phyloP scores from a whole-genome alignment of 2,888 invertebrate genomes.

The Drosophila putrida region DNA sequence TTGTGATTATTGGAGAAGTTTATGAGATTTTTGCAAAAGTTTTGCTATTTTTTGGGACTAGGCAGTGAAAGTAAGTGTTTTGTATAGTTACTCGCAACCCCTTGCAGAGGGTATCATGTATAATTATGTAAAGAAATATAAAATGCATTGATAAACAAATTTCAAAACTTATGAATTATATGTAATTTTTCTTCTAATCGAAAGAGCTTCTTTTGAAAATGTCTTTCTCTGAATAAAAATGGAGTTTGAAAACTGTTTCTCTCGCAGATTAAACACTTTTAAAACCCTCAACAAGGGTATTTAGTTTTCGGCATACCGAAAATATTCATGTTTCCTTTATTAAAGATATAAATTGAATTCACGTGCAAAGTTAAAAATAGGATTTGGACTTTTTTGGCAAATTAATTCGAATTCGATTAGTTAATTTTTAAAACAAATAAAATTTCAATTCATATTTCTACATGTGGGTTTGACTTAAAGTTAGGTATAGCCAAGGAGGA shows the following conservation, averaged over 20 bases:
- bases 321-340: background rate
- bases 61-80: slow-evolving; percentile 74
- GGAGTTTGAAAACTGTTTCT: background rate
- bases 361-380: slow-evolving; percentile 12
- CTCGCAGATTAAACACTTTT: background rate
- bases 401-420: slow-evolving; percentile 1
- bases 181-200: too few relatives aligned
- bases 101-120: slow-evolving; percentile 5
- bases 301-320: background rate
- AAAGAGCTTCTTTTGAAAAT: background rate
- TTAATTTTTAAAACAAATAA: slow-evolving; percentile 7
- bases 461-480: background rate
- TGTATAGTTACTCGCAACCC: slow-evolving; percentile 34
- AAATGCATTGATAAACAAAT: background rate
- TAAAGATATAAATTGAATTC: background rate
- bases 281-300: background rate
- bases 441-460: slow-evolving; percentile 1
- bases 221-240: background rate
- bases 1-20: slow-evolving; percentile 39
- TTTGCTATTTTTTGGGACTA: slow-evolving; percentile 37
- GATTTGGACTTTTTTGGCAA: background rate
- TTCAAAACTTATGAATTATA: background rate
- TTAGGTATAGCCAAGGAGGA: slow-evolving; percentile 40
- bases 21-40: slow-evolving; percentile 29
- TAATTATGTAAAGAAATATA: background rate